These are phyloP conservation scores for Epinotia bilunana DNA, from an alignment of 2,888 invertebrate genomes.

Conservation along the genomic window DNA sequence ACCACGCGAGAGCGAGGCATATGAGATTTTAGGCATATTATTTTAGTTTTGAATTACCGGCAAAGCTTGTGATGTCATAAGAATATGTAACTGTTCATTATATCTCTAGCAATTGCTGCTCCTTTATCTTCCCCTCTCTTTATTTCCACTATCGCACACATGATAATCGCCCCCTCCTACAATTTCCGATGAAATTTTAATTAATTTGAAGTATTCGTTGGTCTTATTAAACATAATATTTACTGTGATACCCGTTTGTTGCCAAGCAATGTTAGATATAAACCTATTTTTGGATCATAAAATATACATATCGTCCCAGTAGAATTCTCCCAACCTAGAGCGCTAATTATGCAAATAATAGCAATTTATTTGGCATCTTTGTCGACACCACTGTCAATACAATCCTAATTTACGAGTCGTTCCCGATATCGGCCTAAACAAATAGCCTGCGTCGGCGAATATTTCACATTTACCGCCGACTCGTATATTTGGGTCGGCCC, in stretches of 20 bases:
- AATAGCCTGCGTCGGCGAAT: conserved; percentile 21
- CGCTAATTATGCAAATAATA: conserved; percentile 35
- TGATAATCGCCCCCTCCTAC: too few species aligned
- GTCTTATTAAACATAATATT: not conserved
- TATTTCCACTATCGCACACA: too few species aligned
- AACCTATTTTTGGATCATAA: conserved; percentile 1
- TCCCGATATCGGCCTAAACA: conserved; percentile 31
- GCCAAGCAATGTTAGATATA: not conserved
- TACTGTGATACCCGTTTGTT: not conserved
- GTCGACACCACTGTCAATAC: conserved; percentile 32
- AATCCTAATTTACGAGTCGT: conserved; percentile 32
- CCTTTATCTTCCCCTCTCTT: too few species aligned
- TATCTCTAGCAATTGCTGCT: too few species aligned
- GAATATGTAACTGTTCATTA: too few species aligned
- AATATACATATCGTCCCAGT: not conserved
- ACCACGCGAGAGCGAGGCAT: not conserved
- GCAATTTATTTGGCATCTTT: conserved; percentile 38
- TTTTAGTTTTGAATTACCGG: too few species aligned
- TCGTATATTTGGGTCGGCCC: not conserved
- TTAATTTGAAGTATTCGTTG: too few species aligned
- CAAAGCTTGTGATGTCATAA: too few species aligned
- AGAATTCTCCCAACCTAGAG: not conserved
- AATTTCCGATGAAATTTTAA: not conserved
- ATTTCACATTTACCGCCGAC: not conserved
- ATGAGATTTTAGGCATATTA: too few species aligned